phyloP scores from a whole-genome alignment of 2,797 vertebrate genomes.

The Acrossocheilus fasciatus region DNA sequence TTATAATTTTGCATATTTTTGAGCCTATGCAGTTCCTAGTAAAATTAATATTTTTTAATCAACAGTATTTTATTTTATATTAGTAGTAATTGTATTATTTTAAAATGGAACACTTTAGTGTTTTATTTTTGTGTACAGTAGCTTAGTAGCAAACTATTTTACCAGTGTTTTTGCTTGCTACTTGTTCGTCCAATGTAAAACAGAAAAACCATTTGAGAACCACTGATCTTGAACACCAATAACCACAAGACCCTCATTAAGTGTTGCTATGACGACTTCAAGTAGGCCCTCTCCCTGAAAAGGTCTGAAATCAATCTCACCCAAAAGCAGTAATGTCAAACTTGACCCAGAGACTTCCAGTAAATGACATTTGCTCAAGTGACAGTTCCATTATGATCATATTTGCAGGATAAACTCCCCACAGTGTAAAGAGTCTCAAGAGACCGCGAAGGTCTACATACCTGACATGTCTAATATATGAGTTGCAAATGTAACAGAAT shows the following conservation, averaged over 20 bases:
- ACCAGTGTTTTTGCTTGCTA: not conserved
- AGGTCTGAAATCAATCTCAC: conserved; percentile 41
- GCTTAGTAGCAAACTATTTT: not conserved
- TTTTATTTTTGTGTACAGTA: not conserved
- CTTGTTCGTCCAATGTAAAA: not conserved
- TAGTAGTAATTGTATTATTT: not conserved
- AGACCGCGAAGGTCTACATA: not conserved
- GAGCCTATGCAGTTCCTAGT: not conserved
- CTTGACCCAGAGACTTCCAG: conserved; percentile 23
- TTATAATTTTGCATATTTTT: not conserved
- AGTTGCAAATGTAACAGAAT: conserved; percentile 28
- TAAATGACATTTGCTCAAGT: conserved; percentile 37
- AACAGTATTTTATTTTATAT: not conserved
- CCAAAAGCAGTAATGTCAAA: conserved; percentile 28
- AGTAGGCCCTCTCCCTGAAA: conserved; percentile 9
- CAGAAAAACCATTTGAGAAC: not conserved
- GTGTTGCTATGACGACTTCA: not conserved
- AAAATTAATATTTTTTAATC: not conserved
- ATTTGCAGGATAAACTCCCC: conserved; percentile 48
- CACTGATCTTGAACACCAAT: not conserved
- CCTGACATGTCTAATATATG: conserved; percentile 11
- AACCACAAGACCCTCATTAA: conserved; percentile 6
- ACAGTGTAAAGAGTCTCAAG: conserved; percentile 3
- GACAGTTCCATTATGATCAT: conserved; percentile 45
- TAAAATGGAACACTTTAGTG: not conserved